phyloP scores from a whole-genome alignment of 2,888 invertebrate species.

The Dryadula phaetusa region DNA sequence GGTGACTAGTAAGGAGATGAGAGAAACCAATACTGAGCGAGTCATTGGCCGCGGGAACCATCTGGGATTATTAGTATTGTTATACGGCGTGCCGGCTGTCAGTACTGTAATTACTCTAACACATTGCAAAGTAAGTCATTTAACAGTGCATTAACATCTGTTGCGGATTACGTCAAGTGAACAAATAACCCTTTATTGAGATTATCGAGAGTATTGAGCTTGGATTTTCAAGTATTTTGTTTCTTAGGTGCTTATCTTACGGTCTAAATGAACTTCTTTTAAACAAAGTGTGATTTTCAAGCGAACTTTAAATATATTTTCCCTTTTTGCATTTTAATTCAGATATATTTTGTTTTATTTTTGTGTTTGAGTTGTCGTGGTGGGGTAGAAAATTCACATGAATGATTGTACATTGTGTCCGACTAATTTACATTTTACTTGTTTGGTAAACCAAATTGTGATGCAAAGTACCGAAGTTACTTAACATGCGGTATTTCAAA shows the following conservation, averaged over 20 bases:
- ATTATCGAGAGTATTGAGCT: background rate
- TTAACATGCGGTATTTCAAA: no score
- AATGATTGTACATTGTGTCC: no score
- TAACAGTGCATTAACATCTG: constrained; percentile 38
- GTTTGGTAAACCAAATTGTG: no score
- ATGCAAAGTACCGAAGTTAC: no score
- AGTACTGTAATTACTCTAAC: constrained; percentile 79
- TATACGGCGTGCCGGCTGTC: constrained; percentile 78
- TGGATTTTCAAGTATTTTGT: background rate
- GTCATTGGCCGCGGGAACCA: constrained; percentile 77
- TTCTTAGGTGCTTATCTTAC: background rate
- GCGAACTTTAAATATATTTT: no score
- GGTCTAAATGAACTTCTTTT: background rate
- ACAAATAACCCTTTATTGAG: constrained; percentile 17
- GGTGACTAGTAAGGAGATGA: constrained; percentile 65
- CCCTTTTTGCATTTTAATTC: no score
- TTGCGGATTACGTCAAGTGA: constrained; percentile 11
- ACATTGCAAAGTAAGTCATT: constrained; percentile 74
- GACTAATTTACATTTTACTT: no score
- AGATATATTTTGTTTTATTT: no score
- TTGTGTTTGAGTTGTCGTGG: no score
- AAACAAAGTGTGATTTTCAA: no score
- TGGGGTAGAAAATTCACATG: no score
- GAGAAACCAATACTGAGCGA: constrained; percentile 62
- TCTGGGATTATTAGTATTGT: constrained; percentile 74